These are phyloP conservation scores for Amblyopsis rosae DNA, from an alignment of 2,113 vertebrate species.

Conservation along the genomic window DNA sequence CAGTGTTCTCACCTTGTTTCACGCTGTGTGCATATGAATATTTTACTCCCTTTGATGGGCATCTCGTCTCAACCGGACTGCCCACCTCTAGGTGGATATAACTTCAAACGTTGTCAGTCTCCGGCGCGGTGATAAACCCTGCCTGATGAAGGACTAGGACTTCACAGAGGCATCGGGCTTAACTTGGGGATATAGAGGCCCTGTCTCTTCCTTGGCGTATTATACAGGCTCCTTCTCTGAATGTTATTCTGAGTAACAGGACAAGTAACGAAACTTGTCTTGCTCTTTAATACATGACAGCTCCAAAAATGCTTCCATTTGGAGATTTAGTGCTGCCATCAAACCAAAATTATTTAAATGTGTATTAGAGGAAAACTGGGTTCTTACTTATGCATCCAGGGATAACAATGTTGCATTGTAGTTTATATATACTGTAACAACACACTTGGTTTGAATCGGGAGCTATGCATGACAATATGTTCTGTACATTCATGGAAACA, in stretches of 20 bases:
- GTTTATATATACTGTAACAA: not conserved
- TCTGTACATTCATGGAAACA: not conserved
- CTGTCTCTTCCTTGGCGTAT: constrained; percentile 44
- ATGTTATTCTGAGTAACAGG: constrained; percentile 41
- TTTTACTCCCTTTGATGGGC: constrained; percentile 25
- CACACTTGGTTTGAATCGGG: not conserved
- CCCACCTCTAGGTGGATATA: constrained; percentile 54
- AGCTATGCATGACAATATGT: not conserved
- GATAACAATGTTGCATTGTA: not conserved
- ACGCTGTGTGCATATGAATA: not conserved
- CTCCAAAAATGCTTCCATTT: not conserved
- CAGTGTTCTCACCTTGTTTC: constrained; percentile 15
- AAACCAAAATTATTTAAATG: not conserved
- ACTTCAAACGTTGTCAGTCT: constrained; percentile 62
- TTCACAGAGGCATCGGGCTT: constrained; percentile 63
- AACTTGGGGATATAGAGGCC: constrained; percentile 70
- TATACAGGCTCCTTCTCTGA: constrained; percentile 44
- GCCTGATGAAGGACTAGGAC: constrained; percentile 66
- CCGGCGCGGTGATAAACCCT: constrained; percentile 58
- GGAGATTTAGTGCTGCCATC: not conserved
- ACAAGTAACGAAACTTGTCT: constrained; percentile 30
- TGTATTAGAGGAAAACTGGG: not conserved
- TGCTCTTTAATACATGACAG: constrained; percentile 28
- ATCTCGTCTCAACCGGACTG: constrained; percentile 33
- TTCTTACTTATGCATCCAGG: not conserved